Evolutionary conservation across 2,113 vertebrate species (phyloP).

Genomic region (Cacatua alba): DNA sequence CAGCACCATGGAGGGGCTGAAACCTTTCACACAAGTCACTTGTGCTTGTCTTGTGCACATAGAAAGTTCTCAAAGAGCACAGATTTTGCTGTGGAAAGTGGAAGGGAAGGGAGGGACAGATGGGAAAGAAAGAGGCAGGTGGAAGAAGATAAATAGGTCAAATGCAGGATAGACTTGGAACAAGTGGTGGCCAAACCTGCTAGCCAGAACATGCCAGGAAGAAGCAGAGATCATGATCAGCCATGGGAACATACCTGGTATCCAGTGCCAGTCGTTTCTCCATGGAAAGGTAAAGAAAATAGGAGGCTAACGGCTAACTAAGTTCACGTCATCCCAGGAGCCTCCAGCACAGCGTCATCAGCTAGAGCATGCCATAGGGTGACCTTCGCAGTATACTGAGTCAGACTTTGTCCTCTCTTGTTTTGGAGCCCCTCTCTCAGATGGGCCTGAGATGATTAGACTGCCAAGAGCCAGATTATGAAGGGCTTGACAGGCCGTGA

Average conservation of each 20-base stretch:
- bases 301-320: neutral
- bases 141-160: neutral
- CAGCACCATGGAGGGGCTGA: neutral
- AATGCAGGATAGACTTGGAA: neutral
- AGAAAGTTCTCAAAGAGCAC: neutral
- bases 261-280: neutral
- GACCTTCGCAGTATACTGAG: neutral
- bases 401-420: neutral
- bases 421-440: neutral
- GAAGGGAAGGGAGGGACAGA: neutral
- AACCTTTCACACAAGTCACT: neutral
- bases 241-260: neutral
- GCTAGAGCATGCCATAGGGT: neutral
- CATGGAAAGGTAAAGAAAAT: neutral
- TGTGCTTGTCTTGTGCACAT: accelerated
- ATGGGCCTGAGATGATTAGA: neutral
- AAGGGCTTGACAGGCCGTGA: neutral
- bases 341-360: neutral
- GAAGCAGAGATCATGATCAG: neutral
- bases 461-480: neutral
- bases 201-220: neutral
- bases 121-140: neutral
- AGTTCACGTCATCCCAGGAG: neutral
- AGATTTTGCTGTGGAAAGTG: neutral
- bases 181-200: neutral